Evolutionary conservation across 2,113 vertebrate species (phyloP).

Genomic region (Melozone crissalis): DNA sequence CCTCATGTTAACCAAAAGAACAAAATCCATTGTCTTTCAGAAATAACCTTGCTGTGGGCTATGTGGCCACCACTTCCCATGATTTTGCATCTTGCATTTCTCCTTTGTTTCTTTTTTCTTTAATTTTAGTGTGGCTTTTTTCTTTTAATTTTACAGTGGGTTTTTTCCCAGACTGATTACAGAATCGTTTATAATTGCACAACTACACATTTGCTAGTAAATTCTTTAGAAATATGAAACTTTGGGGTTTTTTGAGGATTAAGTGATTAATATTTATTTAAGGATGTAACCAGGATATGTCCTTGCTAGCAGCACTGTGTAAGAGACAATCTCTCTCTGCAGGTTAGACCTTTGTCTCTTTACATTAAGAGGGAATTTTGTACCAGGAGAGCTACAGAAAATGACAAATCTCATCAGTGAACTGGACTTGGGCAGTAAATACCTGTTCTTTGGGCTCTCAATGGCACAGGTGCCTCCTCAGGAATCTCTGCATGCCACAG

Average conservation of each 20-base stretch:
- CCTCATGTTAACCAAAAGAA: not conserved
- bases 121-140: accelerated
- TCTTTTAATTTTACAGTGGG: not conserved
- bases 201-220: not conserved
- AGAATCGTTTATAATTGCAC: not conserved
- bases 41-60: not conserved
- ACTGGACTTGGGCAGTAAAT: not conserved
- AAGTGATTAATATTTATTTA: not conserved
- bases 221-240: not conserved
- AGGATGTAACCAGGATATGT: not conserved
- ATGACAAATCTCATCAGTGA: not conserved
- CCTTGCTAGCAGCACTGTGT: not conserved
- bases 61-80: not conserved
- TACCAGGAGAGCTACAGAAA: not conserved
- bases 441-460: not conserved
- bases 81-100: not conserved
- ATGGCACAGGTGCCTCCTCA: not conserved
- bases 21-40: not conserved
- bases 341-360: not conserved
- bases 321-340: not conserved
- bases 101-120: not conserved
- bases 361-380: not conserved
- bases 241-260: not conserved
- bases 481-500: not conserved
- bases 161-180: not conserved